A percentile compares a stretch with the other conserved stretches of the same genome.
Evolutionary conservation across 2,888 invertebrate genomes (phyloP).

Genomic region (Protonemura montana): DNA sequence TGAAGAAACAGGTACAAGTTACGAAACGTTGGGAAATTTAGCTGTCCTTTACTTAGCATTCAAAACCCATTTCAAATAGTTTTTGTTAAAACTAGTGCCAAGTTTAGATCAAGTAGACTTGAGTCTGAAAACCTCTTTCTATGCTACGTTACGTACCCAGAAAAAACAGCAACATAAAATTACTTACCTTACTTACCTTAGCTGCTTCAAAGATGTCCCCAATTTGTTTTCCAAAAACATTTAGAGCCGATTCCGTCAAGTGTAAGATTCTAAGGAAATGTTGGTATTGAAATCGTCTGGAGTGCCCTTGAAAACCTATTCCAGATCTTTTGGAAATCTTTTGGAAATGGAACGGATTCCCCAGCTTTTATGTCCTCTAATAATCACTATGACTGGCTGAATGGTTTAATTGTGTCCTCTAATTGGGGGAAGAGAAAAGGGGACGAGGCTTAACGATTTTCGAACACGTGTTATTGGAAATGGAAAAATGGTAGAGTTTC

Average conservation of each 20-base stretch:
- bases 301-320: neutral
- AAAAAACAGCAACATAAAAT: too few species aligned
- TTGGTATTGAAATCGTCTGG: neutral
- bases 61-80: too few species aligned
- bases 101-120: too few species aligned
- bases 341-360: neutral
- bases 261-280: neutral
- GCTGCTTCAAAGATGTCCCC: too few species aligned
- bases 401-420: neutral
- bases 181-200: too few species aligned
- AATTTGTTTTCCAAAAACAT: too few species aligned
- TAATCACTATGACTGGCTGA: neutral
- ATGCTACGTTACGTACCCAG: too few species aligned
- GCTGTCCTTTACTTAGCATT: too few species aligned
- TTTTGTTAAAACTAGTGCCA: too few species aligned
- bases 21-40: too few species aligned
- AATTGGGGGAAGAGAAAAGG: neutral
- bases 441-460: neutral
- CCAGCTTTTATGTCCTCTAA: neutral
- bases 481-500: neutral
- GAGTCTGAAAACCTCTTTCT: too few species aligned
- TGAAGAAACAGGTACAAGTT: too few species aligned
- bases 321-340: neutral
- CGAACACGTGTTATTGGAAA: neutral
- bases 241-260: neutral